Base-by-base conservation (phyloP, 2,888 invertebrate genomes). In the Eilema griseolum region DNA sequence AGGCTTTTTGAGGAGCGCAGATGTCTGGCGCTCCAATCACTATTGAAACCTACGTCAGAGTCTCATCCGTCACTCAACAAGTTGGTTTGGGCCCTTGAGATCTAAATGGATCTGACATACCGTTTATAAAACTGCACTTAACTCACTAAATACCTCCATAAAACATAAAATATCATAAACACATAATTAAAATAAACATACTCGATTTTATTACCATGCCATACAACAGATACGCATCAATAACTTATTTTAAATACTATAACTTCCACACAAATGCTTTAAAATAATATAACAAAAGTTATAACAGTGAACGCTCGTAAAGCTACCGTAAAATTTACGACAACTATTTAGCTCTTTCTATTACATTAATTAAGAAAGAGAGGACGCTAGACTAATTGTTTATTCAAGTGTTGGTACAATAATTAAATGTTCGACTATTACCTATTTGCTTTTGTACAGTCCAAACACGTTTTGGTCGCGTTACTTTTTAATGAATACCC, bases 391-490 rank as follows among this genome's bases (percentile, higher is more conserved):
- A 66, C 70, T 74, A 70, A 73, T 79, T 79, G 74, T 74, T 73
- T 74, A 82, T 82, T 83, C 83, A 73, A 77, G 75, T 80, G 76
- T 73, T 61, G 73, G 71, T 71, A 78, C 68, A 66, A 75, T 77
- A 83, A 84, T 83, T 83, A 84, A 81, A 76, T 81, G 81, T 84
- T 81, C 69, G 62, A 69, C 70, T 72, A 76, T 81, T 73, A n/a
- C n/a, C n/a, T n/a, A 76, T 71, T 75, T 76, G 59, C 57, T 65
- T 70, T 74, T 82, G 71, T 77, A 69, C 59, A 85, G 72, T 70
- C 71, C 28, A 62, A 64, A 67, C 83, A 83, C 78, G 85, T 80
- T 77, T 74, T 62, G 72, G 74, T 61, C 75, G 72, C 69, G 57
- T 77, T 75, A 75, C 70, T 78, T 85, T 80, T 82, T 82, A 83